Evolutionary conservation across 2,888 invertebrate genomes (phyloP).

Genomic region (Bugulina stolonifera): DNA sequence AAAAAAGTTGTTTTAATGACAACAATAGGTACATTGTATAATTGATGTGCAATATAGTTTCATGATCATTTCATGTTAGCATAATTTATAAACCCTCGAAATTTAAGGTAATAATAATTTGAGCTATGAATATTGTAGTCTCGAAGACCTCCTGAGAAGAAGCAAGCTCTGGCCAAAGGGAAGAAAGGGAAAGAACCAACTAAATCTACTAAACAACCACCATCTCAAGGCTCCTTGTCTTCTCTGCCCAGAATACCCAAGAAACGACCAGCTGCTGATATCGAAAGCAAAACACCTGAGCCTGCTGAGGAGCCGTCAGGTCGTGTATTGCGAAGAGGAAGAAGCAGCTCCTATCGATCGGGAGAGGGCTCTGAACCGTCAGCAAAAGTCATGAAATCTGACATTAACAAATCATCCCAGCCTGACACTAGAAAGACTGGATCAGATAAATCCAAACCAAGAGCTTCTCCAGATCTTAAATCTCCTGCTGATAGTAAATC

Average conservation of each 20-base stretch:
- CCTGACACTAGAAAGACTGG: background rate
- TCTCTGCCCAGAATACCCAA: background rate
- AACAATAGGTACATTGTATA: no score
- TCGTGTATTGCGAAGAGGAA: background rate
- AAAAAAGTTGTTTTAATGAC: no score
- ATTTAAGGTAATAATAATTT: no score
- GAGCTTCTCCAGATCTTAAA: background rate
- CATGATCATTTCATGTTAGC: no score
- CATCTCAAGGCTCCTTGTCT: background rate
- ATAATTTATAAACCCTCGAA: no score
- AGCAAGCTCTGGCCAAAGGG: background rate
- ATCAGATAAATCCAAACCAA: background rate
- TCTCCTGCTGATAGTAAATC: background rate
- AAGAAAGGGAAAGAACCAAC: background rate
- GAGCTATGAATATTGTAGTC: conserved; percentile 1
- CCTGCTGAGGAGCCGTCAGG: background rate
- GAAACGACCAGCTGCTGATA: background rate
- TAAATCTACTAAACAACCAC: background rate
- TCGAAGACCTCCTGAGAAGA: conserved; percentile 11
- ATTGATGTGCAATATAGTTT: no score
- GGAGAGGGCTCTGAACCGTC: background rate
- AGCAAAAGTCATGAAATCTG: background rate
- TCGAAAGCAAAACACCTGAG: background rate
- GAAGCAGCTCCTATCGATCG: background rate
- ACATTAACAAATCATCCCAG: background rate